phyloP scores from a whole-genome alignment of 1,140 invertebrate species.

The Drosophila obscura region DNA sequence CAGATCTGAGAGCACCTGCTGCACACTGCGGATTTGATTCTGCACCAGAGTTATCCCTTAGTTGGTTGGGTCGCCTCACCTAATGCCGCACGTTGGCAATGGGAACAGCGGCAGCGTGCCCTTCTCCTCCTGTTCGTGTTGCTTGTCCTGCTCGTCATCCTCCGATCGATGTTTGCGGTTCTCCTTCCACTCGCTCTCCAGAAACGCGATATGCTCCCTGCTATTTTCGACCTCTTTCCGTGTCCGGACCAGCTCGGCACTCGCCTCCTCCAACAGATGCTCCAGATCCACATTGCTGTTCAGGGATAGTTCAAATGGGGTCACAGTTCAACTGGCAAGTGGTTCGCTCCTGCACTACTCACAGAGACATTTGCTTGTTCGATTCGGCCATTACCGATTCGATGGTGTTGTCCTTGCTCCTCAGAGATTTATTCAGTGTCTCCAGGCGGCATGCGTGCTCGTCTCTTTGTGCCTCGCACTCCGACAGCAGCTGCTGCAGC shows the following conservation, averaged over 20 bases:
- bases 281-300: conserved; percentile 21
- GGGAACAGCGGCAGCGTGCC: background rate
- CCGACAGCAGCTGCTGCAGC: background rate
- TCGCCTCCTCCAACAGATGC: conserved; percentile 7
- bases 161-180: conserved; percentile 2
- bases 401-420: background rate
- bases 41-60: background rate
- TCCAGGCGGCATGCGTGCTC: conserved; percentile 3
- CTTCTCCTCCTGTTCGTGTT: background rate
- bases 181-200: conserved; percentile 7
- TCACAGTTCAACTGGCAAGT: background rate
- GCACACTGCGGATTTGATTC: conserved; percentile 16
- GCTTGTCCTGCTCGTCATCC: background rate
- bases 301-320: too few species aligned
- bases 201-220: background rate
- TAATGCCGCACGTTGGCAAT: background rate
- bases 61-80: background rate
- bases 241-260: background rate
- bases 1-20: conserved; percentile 18
- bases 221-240: background rate
- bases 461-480: background rate
- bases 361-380: conserved; percentile 12
- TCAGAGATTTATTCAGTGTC: background rate
- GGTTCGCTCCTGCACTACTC: background rate
- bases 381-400: conserved; percentile 4